phyloP scores from a whole-genome alignment of 2,797 vertebrate species.

The Hemitrygon akajei region DNA sequence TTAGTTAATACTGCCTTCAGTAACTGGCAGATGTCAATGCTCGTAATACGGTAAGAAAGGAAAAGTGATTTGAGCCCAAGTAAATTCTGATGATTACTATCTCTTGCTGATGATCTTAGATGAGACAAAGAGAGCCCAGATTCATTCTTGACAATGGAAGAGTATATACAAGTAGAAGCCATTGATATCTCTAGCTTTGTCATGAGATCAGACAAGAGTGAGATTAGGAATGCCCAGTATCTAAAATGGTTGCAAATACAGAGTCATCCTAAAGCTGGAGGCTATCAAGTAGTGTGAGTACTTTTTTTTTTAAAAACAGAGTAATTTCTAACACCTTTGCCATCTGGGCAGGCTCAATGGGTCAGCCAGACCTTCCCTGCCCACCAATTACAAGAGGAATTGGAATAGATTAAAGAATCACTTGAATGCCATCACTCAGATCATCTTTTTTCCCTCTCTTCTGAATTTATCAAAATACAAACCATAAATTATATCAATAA shows the following conservation, averaged over 20 bases:
- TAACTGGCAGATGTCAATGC: not conserved
- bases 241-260: not conserved
- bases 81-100: not conserved
- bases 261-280: not conserved
- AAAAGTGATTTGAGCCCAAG: not conserved
- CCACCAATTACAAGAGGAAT: no score
- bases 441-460: not conserved
- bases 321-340: no score
- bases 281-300: not conserved
- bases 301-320: no score
- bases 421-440: not conserved
- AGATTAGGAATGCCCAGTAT: not conserved
- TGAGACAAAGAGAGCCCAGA: not conserved
- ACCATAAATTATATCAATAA: conserved; percentile 5
- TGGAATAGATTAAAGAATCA: no score
- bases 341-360: no score
- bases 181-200: not conserved
- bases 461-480: conserved; percentile 21
- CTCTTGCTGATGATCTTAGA: not conserved
- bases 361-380: no score
- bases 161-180: not conserved
- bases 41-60: not conserved
- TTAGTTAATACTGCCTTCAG: not conserved
- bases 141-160: not conserved
- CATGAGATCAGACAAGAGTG: not conserved